A percentile compares a stretch with the other conserved stretches of the same genome.
Conservation (phyloP, 2,113 vertebrate species). For the zebrafish (Danio rerio) region DNA sequence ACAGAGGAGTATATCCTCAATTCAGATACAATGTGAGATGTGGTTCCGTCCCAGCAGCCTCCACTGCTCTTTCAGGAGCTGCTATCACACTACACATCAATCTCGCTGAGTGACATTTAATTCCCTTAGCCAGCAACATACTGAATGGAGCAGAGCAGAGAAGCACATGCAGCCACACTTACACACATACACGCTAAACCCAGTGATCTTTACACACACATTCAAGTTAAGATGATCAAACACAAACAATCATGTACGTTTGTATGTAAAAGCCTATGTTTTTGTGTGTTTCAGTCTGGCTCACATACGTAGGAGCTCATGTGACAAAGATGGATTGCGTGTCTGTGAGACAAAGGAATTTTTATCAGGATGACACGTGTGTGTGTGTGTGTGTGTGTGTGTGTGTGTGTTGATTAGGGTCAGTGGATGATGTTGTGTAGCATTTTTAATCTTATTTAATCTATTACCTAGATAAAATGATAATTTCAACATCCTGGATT, state of each 20-base stretch:
- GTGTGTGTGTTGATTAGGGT: too few relatives aligned
- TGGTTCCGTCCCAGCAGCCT: conserved; percentile 55
- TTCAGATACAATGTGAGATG: conserved; percentile 48
- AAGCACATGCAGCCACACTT: conserved; percentile 36
- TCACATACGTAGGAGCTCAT: background rate
- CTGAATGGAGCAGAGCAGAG: conserved; percentile 44
- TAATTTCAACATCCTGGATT: too few relatives aligned
- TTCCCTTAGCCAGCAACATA: conserved; percentile 70
- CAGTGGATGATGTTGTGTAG: too few relatives aligned
- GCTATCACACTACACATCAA: conserved; percentile 76
- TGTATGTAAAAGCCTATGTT: background rate
- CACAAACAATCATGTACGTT: background rate
- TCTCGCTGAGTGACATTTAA: conserved; percentile 79
- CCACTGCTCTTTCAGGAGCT: conserved; percentile 61
- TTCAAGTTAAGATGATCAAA: background rate
- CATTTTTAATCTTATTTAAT: too few relatives aligned
- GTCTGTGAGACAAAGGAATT: conserved; percentile 17
- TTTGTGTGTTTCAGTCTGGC: background rate
- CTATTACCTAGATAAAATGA: too few relatives aligned
- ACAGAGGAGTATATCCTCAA: conserved; percentile 42
- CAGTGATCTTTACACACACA: background rate
- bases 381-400: too few relatives aligned
- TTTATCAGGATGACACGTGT: too few relatives aligned
- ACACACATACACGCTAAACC: conserved; percentile 6
- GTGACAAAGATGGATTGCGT: background rate